phyloP scores from a whole-genome alignment of 2,797 vertebrate genomes.

The Cirrhinus mrigala region DNA sequence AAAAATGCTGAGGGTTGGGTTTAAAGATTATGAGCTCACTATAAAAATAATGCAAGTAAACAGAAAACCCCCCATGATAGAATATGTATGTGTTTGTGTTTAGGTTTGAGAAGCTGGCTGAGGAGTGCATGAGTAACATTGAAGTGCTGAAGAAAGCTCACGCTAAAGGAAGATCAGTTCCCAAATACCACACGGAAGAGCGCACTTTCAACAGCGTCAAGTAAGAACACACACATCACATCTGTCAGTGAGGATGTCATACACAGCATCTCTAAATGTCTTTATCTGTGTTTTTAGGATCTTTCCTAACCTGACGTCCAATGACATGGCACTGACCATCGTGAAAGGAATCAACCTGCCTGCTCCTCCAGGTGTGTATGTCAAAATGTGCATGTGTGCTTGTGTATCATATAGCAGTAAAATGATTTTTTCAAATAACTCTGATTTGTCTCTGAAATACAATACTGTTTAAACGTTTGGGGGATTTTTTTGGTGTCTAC shows the following conservation, averaged over 20 bases:
- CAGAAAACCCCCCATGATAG: neutral
- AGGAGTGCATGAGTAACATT: constrained; percentile 85
- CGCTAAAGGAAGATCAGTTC: constrained; percentile 82
- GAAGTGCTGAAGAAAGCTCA: constrained; percentile 85
- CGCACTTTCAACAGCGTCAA: constrained; percentile 86
- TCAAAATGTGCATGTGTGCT: constrained; percentile 9
- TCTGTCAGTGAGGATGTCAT: constrained; percentile 30
- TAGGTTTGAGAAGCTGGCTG: constrained; percentile 87
- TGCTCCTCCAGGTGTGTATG: constrained; percentile 81
- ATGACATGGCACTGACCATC: constrained; percentile 86
- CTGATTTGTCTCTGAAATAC: neutral
- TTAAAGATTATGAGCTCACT: neutral
- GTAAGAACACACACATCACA: constrained; percentile 71
- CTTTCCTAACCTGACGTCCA: constrained; percentile 80
- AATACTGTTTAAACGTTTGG: neutral
- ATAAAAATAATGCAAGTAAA: neutral
- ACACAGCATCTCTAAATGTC: constrained; percentile 19
- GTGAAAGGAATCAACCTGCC: constrained; percentile 85
- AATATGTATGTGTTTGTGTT: constrained; percentile 39
- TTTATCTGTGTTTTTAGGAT: constrained; percentile 70
- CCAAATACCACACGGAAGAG: constrained; percentile 86
- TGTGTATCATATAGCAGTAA: neutral
- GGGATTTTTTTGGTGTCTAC: neutral
- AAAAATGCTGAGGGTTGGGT: neutral
- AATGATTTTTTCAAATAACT: neutral